A percentile compares a stretch with the other conserved stretches of the same genome.
phyloP scores from a whole-genome alignment of 1,140 invertebrate genomes.

The Gonioctena quinquepunctata region DNA sequence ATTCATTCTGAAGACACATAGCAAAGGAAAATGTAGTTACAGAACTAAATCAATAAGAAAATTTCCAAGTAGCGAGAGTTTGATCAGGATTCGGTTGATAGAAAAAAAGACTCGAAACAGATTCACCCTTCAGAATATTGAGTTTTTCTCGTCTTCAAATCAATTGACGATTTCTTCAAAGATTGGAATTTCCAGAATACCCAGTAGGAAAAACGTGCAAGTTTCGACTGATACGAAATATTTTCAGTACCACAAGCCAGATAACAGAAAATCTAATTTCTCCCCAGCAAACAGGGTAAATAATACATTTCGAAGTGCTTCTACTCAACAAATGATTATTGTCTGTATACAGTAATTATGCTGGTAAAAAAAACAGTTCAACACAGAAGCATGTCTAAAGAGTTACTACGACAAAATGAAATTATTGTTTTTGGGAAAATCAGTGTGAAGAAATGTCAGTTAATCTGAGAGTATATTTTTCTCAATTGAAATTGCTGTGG shows the following conservation, averaged over 20 bases:
- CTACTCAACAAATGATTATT: too few species aligned
- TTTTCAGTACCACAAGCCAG: too few species aligned
- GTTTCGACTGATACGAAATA: too few species aligned
- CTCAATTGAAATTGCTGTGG: too few species aligned
- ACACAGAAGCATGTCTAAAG: too few species aligned
- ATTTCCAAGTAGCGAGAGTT: background rate
- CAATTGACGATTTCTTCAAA: conserved; percentile 29
- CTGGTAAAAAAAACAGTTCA: too few species aligned
- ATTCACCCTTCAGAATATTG: conserved; percentile 21
- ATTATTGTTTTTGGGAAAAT: too few species aligned
- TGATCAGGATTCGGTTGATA: conserved; percentile 24
- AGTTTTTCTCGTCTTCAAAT: conserved; percentile 23
- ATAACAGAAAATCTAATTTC: background rate
- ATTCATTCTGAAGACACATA: background rate
- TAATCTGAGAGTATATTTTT: too few species aligned
- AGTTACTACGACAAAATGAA: too few species aligned
- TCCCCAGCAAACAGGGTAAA: background rate
- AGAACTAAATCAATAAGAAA: background rate
- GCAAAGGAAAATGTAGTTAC: background rate
- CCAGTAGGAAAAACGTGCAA: background rate
- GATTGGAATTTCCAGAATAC: background rate
- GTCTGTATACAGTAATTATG: too few species aligned
- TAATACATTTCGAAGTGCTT: too few species aligned
- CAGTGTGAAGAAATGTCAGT: too few species aligned
- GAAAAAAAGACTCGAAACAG: conserved; percentile 22